Percentiles rank a stretch among this genome's conserved stretches.
These are phyloP conservation scores for Bicyclus anynana DNA, from an alignment of 1,140 invertebrate genomes.

Conservation along the genomic window DNA sequence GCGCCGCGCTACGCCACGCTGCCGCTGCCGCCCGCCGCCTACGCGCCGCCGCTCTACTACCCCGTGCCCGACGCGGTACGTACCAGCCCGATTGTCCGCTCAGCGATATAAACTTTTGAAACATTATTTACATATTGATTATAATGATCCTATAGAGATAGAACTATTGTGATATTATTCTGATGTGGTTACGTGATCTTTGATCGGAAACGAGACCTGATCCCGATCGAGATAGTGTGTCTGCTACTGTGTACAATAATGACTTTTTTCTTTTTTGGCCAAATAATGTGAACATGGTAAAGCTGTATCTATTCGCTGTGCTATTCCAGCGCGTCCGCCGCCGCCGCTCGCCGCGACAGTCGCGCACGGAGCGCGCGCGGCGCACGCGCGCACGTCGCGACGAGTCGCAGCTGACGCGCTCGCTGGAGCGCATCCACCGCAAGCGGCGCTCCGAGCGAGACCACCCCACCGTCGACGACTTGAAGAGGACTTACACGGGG, in stretches of 20 bases:
- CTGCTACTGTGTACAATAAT: no score
- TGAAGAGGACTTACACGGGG: slow-evolving; percentile 80
- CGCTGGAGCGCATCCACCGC: slow-evolving; percentile 71
- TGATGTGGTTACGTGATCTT: no score
- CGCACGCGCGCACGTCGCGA: slow-evolving; percentile 31
- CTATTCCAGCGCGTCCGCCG: slow-evolving; percentile 46
- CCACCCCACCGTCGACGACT: slow-evolving; percentile 67
- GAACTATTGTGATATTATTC: no score
- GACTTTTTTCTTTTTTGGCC: no score
- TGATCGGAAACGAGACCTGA: no score
- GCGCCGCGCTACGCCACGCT: slow-evolving; percentile 62
- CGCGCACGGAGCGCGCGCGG: slow-evolving; percentile 28
- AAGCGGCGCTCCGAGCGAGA: slow-evolving; percentile 54
- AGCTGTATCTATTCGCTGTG: background rate
- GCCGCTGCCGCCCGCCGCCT: slow-evolving; percentile 50
- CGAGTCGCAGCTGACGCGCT: slow-evolving; percentile 57
- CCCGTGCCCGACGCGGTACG: slow-evolving; percentile 54
- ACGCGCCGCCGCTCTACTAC: slow-evolving; percentile 50
- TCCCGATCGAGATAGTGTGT: no score
- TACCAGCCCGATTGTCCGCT: no score
- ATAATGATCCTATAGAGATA: no score
- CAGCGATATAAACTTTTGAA: no score
- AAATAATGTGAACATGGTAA: no score
- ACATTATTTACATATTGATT: no score
- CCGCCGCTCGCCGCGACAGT: slow-evolving; percentile 35